A percentile compares a stretch with the other conserved stretches of the same genome.
Conservation (phyloP, 2,113 vertebrate species). For the Apaloderma vittatum region DNA sequence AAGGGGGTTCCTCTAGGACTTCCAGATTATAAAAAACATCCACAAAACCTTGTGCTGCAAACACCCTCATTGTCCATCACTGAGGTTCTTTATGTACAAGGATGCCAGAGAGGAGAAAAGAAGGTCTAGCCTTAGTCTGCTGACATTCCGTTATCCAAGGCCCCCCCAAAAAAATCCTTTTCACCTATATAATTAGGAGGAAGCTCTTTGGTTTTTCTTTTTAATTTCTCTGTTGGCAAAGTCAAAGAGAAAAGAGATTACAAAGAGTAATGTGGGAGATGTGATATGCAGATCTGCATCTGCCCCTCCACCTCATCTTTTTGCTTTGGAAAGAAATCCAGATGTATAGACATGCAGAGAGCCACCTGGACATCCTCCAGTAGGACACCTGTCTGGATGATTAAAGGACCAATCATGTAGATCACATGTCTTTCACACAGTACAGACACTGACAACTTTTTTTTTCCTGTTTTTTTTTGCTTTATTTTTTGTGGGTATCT, state of each 20-base stretch:
- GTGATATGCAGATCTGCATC: not conserved
- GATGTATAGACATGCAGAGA: not conserved
- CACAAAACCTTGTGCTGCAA: not conserved
- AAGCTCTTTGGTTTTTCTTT: not conserved
- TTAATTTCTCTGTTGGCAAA: not conserved
- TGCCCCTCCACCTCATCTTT: not conserved
- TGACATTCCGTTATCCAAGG: no score
- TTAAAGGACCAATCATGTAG: not conserved
- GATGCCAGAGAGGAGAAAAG: not conserved
- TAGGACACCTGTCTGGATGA: not conserved
- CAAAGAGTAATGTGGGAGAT: not conserved
- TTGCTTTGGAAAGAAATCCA: not conserved
- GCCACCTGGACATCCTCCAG: not conserved
- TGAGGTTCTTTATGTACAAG: not conserved
- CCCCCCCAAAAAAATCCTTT: not conserved
- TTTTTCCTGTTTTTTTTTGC: not conserved
- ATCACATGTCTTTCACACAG: not conserved
- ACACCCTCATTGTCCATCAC: not conserved
- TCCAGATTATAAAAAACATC: not conserved
- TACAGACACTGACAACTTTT: not conserved
- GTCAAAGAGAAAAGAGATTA: not conserved
- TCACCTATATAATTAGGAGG: not conserved
- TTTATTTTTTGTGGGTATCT: no score
- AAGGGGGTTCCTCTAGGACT: not conserved
- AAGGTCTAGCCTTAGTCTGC: not conserved